These are phyloP conservation scores for Panulirus ornatus DNA, from an alignment of 1,140 invertebrate genomes.

Conservation along the genomic window DNA sequence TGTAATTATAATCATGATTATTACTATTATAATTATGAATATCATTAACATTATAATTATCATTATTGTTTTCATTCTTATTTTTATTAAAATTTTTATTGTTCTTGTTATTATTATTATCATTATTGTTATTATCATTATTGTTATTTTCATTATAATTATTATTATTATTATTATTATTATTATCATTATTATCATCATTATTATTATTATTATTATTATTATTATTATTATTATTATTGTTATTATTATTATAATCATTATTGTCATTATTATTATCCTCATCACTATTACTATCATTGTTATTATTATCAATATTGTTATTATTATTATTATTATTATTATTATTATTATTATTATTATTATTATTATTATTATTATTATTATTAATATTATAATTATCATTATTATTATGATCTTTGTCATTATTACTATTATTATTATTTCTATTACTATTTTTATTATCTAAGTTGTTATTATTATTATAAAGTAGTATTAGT, in stretches of 20 bases:
- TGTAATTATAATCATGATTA: neutral
- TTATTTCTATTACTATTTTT: neutral
- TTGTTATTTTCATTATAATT: neutral
- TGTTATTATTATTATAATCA: too few species aligned
- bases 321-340: too few species aligned
- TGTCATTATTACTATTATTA: neutral
- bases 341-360: neutral
- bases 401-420: neutral
- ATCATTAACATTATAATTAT: too few species aligned
- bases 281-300: too few species aligned
- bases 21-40: too few species aligned
- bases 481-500: neutral
- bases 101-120: neutral
- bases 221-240: neutral
- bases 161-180: neutral
- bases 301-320: too few species aligned
- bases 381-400: slow-evolving; percentile 3
- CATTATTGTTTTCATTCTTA: neutral
- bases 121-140: neutral
- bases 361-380: neutral
- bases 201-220: neutral
- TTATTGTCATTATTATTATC: too few species aligned
- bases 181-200: neutral
- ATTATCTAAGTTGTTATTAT: neutral
- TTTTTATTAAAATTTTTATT: neutral